A percentile compares a stretch with the other conserved stretches of the same genome.
Evolutionary conservation across 2,113 vertebrate genomes (phyloP).

Genomic region (Anhinga rufa): DNA sequence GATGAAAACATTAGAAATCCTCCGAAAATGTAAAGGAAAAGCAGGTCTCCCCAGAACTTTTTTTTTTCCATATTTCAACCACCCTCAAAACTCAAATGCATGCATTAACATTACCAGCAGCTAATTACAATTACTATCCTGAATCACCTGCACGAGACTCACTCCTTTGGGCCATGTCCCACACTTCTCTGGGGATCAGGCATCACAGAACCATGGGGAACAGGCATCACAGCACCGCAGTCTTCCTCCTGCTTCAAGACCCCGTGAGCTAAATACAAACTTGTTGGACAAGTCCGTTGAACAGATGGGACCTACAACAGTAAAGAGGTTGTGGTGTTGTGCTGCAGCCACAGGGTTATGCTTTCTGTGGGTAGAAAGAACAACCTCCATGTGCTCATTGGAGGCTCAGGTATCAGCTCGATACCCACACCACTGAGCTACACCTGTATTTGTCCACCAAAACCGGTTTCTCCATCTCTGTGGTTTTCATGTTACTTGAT

Average conservation of each 20-base stretch:
- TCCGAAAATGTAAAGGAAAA: background rate
- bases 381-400: background rate
- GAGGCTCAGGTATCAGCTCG: background rate
- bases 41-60: background rate
- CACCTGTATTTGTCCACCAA: background rate
- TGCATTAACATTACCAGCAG: background rate
- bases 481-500: background rate
- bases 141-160: background rate
- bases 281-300: background rate
- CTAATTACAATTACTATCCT: background rate
- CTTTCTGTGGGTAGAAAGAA: background rate
- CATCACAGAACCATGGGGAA: background rate
- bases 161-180: background rate
- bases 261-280: background rate
- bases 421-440: background rate
- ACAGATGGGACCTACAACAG: background rate
- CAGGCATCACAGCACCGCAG: background rate
- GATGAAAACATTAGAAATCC: background rate
- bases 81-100: background rate
- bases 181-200: background rate
- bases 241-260: background rate
- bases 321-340: fast-evolving
- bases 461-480: background rate
- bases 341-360: background rate
- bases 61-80: background rate